phyloP scores from a whole-genome alignment of 2,113 vertebrate genomes.

The Melozone crissalis region DNA sequence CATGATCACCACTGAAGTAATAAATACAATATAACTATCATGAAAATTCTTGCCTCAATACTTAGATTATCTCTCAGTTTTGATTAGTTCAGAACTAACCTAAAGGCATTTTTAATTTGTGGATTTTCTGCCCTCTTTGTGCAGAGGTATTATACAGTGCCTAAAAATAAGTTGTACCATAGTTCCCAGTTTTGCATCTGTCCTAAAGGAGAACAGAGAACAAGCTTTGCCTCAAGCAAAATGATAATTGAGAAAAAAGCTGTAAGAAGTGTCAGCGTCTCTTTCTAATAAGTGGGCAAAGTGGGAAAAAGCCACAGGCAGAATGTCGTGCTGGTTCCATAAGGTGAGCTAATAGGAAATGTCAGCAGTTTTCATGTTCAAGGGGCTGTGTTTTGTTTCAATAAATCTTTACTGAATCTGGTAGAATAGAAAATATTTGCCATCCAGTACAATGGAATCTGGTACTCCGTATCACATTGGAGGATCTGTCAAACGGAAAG shows the following conservation, averaged over 20 bases:
- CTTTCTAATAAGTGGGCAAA: not conserved
- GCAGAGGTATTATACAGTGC: not conserved
- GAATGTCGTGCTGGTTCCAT: not conserved
- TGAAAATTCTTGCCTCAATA: not conserved
- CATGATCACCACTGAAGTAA: not conserved
- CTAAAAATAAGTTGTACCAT: not conserved
- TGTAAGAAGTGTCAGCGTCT: not conserved
- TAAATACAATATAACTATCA: not conserved
- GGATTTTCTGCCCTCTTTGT: not conserved
- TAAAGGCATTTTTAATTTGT: not conserved
- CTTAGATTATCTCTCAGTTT: not conserved
- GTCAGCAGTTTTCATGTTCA: not conserved
- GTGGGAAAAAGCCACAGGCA: slow-evolving; percentile 13
- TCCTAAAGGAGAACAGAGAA: not conserved
- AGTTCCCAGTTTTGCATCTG: not conserved
- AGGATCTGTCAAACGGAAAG: not conserved
- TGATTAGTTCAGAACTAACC: not conserved
- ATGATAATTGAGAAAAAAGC: slow-evolving; percentile 7
- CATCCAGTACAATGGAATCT: not conserved
- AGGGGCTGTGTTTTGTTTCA: slow-evolving; percentile 2
- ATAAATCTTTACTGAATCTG: not conserved
- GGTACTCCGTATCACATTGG: not conserved
- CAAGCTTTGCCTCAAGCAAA: not conserved
- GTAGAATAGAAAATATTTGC: not conserved
- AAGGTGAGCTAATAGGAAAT: slow-evolving; percentile 6